Base-by-base conservation (phyloP, 2,888 invertebrate species). In the Amblyteles armatorius region DNA sequence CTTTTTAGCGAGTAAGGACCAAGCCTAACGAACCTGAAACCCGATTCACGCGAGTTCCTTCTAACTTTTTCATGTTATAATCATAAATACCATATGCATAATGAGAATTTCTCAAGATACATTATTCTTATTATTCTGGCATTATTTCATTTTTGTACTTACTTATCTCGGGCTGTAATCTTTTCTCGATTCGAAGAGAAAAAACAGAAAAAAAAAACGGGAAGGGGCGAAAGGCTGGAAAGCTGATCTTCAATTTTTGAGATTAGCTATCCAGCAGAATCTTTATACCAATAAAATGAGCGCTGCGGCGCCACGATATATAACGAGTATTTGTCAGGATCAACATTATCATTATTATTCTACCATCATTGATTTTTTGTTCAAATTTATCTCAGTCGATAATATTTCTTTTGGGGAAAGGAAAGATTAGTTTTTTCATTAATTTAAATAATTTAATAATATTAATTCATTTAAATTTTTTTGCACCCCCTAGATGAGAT, bases 1-100 rank as follows among this genome's bases (percentile, higher is more conserved):
- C 13, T 60, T 60, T 60, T 29, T 16, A 26, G 26, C 26, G 9
- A 60, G 60, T 55, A 55, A 55, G 55, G 22, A 19, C 9, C 60
- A 60, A 29, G 60, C 26, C 63, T 63, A 63, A 63, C 29, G 63
- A 33, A 29, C 33, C 63, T 63, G 63, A 63, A 63, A 63, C 16
- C 63, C 29, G 63, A 63, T 63, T 63, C 63, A 33, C 63, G 63
- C 63, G 63, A 33, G 29, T 16, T 63, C 6, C 63, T 63, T 33
- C 63, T 26, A n/a, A 33, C 33, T 63, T 63, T 63, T 63, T 63
- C 16, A 16, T 63, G 44, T 48, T 48, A 48, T 16, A 48, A 48
- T 48, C 44, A 48, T 48, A 48, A 48, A 33, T 29, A 29, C 16
- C n/a, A 26, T 26, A 57, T 26, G 57, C 26, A 57, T 57, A 57